Evolutionary conservation across 2,797 vertebrate genomes (phyloP), one percentile per base, ranked within the genome.

Genomic region (Hybognathus amarus): DNA sequence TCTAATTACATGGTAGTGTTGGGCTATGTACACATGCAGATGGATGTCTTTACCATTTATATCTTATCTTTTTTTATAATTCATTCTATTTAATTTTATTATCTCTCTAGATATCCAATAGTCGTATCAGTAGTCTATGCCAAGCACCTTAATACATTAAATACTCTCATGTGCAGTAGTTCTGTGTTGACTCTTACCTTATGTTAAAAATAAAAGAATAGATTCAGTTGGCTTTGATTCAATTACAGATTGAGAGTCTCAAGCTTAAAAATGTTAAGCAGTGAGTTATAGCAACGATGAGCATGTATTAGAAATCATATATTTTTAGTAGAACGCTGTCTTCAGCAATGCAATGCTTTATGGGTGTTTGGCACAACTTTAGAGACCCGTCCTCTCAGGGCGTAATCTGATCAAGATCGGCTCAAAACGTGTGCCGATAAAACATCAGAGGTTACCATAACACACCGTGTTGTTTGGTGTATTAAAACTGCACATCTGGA

Each of bases 391-490:
- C n/a, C 69, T 61, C 56, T 82, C 69, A 33, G 45, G 71, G 56
- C 74, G 59, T 36, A 82, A 64, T 82, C 80, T 74, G 59, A 73
- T 15, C 30, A 13, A 79, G 45, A 79, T 79, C 45, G 42, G 64
- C 77, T 52, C 77, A 52, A 79, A n/a, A 68, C 30, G 13, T 67
- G 30, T 40, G 59, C 79, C 38, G 80, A 82, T 82, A 66, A 74
- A 74, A 74, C 80, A 82, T 66, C 80, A 75, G 30, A 82, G 80
- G 70, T 82, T 82, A 82, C 59, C 70, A 67, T 67, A 75, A 75
- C 71, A 75, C n/a, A 6, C 13, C 0, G 18, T 68, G 61, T 45
- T 76, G 70, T 64, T 76, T 76, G 61, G 61, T n/a, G 6, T 76
- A 71, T 76, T 75, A 76, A 52, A 52, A 64, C 38, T 76, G 52